phyloP scores from a whole-genome alignment of 1,140 invertebrate species.

The Sinonovacula constricta region DNA sequence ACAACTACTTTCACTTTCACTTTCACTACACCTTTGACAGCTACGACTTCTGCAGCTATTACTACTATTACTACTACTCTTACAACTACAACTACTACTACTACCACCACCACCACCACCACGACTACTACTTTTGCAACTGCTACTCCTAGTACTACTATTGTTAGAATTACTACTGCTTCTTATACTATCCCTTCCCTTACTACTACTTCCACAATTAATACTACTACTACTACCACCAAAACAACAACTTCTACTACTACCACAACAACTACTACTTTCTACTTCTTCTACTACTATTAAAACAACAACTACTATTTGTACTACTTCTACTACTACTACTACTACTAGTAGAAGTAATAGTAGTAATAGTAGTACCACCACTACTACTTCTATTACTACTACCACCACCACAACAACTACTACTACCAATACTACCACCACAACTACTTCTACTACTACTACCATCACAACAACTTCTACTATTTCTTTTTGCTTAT shows the following conservation, averaged over 20 bases:
- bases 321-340: no score
- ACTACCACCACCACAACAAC: no score
- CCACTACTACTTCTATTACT: neutral
- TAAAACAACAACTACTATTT: no score
- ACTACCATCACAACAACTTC: neutral
- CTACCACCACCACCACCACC: neutral
- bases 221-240: neutral
- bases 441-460: conserved; percentile 18
- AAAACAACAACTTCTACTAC: no score
- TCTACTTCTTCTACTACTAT: neutral
- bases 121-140: neutral
- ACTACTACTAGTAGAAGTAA: no score
- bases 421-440: no score
- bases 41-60: neutral
- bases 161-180: neutral
- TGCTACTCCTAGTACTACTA: neutral
- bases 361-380: no score
- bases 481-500: neutral
- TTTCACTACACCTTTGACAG: no score
- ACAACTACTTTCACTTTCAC: no score
- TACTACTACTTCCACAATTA: neutral
- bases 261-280: no score
- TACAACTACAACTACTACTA: conserved; percentile 1
- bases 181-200: no score
- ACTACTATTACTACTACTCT: neutral